Percentiles rank a stretch among this genome's conserved stretches.
Evolutionary conservation across 30 jellyfish, hydroid and myxozoan species (phyloP).

Genomic region (Haliclystus octoradiatus): DNA sequence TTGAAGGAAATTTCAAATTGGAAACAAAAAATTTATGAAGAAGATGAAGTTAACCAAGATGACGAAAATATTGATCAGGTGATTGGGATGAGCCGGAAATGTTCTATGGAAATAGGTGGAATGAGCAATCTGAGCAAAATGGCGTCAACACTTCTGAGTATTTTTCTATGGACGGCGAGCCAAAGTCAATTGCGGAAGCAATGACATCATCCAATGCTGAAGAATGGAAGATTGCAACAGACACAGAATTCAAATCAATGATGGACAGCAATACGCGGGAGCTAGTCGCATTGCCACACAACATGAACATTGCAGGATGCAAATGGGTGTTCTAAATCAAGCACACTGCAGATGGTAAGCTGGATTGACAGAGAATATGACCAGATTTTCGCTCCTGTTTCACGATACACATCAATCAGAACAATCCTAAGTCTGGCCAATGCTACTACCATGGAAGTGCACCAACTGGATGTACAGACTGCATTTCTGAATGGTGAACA

Average conservation of each 20-base stretch:
- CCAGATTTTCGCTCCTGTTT: conserved; percentile 16
- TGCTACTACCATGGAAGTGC: conserved; percentile 6
- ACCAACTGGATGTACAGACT: conserved; percentile 31
- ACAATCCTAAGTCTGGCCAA: conserved; percentile 11
- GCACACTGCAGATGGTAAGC: neutral
- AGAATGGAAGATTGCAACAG: neutral
- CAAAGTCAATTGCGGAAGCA: conserved; percentile 8
- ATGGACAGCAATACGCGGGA: neutral
- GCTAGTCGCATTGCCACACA: neutral
- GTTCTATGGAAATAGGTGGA: no score
- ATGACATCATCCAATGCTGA: neutral
- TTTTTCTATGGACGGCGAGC: no score
- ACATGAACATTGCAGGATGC: neutral
- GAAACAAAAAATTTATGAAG: no score
- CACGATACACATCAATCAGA: conserved; percentile 7
- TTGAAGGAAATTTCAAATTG: no score
- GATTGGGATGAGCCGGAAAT: no score
- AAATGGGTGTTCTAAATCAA: neutral
- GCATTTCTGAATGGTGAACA: conserved; percentile 27
- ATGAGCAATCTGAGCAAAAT: no score
- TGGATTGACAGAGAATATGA: conserved; percentile 8
- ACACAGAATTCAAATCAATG: neutral
- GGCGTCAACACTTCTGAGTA: no score
- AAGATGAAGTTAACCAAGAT: no score
- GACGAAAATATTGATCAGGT: no score